These are phyloP conservation scores for Euglossa dilemma DNA, from an alignment of 1,140 invertebrate species.

Conservation along the genomic window DNA sequence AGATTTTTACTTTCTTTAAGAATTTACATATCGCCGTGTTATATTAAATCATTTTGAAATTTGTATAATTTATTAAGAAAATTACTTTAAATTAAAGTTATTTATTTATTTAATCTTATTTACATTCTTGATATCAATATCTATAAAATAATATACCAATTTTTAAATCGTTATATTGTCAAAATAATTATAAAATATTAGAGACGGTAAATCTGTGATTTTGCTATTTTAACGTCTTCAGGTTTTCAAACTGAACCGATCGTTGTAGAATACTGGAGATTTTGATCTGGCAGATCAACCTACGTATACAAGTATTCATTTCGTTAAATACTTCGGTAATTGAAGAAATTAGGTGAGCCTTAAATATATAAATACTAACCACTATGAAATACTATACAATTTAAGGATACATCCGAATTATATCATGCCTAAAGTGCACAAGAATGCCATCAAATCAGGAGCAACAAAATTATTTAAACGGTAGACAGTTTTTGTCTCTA, in stretches of 20 bases:
- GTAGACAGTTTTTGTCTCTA: conserved; percentile 54
- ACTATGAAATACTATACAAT: conserved; percentile 11
- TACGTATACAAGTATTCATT: not conserved
- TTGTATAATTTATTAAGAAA: not conserved
- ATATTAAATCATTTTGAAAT: not conserved
- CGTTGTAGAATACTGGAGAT: not conserved
- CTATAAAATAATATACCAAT: not conserved
- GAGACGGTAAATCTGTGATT: not conserved
- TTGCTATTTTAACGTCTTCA: conserved; percentile 8
- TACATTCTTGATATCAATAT: not conserved
- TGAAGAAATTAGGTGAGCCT: conserved; percentile 58
- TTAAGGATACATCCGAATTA: not conserved
- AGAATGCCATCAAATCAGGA: conserved; percentile 54
- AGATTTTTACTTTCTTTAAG: not conserved
- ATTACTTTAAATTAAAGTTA: not conserved
- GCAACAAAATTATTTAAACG: conserved; percentile 66
- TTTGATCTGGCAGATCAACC: conserved; percentile 18
- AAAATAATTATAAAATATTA: not conserved
- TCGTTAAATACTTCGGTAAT: conserved; percentile 6
- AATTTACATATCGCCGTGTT: not conserved
- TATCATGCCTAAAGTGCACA: conserved; percentile 54
- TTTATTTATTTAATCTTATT: not conserved
- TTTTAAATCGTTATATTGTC: not conserved
- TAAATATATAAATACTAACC: conserved; percentile 2
- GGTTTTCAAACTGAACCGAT: conserved; percentile 9